Conservation (phyloP, 2,113 vertebrate species). For the Myotis lucifugus region DNA sequence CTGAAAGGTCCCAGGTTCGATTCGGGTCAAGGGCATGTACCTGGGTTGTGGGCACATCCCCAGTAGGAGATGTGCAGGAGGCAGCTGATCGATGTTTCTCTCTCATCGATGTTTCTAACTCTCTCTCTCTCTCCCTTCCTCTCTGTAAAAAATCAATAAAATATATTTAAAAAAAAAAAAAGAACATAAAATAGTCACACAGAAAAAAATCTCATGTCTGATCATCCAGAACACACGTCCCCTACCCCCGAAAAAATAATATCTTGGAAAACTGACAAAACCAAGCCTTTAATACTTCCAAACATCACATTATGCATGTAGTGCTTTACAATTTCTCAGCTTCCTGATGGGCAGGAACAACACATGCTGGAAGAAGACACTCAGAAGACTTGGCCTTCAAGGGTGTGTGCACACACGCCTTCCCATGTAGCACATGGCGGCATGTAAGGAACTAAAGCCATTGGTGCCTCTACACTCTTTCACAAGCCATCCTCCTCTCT, state of each 20-base stretch:
- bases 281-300: not conserved
- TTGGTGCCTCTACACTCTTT: not conserved
- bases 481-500: not conserved
- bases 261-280: not conserved
- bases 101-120: too few relatives aligned
- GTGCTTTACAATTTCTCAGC: not conserved
- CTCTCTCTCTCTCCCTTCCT: too few relatives aligned
- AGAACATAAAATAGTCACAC: not conserved
- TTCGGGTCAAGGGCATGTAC: too few relatives aligned
- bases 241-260: not conserved
- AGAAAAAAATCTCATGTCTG: not conserved
- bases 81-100: too few relatives aligned
- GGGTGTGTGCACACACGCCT: not conserved
- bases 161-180: too few relatives aligned
- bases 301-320: fast-evolving
- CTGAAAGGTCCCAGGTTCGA: too few relatives aligned
- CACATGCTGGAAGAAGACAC: fast-evolving
- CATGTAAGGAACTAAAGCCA: fast-evolving
- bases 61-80: too few relatives aligned
- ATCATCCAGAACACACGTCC: not conserved
- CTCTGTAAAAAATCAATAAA: too few relatives aligned
- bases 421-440: fast-evolving
- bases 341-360: not conserved
- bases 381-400: not conserved
- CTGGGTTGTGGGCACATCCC: too few relatives aligned